Percentiles rank a stretch among this genome's conserved stretches.
These are phyloP conservation scores for Promerops cafer DNA, from an alignment of 2,113 vertebrate genomes.

Conservation along the genomic window DNA sequence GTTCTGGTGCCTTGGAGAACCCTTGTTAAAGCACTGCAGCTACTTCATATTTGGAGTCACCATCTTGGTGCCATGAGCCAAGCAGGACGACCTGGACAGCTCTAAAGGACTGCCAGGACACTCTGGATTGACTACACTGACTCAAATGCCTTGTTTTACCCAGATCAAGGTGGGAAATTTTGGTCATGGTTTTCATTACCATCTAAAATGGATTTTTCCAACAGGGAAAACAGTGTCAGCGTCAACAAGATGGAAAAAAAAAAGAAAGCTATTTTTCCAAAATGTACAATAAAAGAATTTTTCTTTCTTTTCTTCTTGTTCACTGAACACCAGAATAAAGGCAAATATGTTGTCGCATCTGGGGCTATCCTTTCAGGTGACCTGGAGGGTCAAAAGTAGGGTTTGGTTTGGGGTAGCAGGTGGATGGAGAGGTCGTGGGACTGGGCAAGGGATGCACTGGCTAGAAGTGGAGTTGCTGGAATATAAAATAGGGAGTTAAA, in stretches of 20 bases:
- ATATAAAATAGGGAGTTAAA: neutral
- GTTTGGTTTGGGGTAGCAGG: neutral
- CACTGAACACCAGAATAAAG: neutral
- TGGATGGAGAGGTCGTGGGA: neutral
- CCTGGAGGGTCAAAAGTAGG: neutral
- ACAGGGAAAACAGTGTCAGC: neutral
- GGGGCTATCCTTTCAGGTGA: neutral
- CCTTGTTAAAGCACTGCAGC: neutral
- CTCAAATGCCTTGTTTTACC: neutral
- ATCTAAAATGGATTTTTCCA: neutral
- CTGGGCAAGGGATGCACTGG: neutral
- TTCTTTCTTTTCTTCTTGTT: neutral
- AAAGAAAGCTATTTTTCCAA: neutral
- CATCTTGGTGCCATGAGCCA: rapidly evolving
- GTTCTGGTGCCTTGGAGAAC: neutral
- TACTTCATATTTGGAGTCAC: neutral
- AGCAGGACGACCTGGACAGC: neutral
- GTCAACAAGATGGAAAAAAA: neutral
- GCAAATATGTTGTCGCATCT: neutral
- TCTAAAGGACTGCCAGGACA: neutral
- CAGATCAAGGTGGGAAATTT: neutral
- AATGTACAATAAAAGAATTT: neutral
- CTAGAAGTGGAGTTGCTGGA: neutral
- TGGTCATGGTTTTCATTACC: neutral
- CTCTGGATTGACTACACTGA: neutral